phyloP scores from a whole-genome alignment of 2,888 invertebrate genomes.

The Deladenus siricidicola region DNA sequence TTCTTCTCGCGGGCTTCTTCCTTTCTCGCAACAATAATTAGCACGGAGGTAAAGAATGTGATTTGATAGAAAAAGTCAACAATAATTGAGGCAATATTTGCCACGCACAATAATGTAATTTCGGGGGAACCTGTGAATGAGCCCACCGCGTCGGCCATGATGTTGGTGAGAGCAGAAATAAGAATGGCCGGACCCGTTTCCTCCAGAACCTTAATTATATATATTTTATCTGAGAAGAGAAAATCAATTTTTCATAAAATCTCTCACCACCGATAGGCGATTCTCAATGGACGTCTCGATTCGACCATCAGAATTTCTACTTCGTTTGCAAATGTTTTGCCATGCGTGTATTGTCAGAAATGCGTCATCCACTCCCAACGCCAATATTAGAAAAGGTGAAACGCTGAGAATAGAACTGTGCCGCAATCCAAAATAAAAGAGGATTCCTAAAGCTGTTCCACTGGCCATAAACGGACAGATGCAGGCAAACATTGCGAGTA shows the following conservation, averaged over 20 bases:
- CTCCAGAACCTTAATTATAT: constrained; percentile 26
- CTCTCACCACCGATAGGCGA: background rate
- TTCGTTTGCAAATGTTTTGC: constrained; percentile 36
- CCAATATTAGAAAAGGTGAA: constrained; percentile 46
- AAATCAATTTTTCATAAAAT: background rate
- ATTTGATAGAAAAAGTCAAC: constrained; percentile 43
- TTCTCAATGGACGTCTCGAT: background rate
- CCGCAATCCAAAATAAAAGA: constrained; percentile 43
- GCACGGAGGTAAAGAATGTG: constrained; percentile 38
- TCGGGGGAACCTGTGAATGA: constrained; percentile 48
- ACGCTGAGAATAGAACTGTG: constrained; percentile 37
- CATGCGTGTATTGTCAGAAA: constrained; percentile 50
- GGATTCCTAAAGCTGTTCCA: constrained; percentile 43
- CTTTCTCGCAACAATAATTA: background rate
- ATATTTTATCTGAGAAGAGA: background rate
- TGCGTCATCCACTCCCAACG: constrained; percentile 47
- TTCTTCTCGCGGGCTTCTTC: background rate
- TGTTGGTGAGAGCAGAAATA: constrained; percentile 50
- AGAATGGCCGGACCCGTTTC: constrained; percentile 44
- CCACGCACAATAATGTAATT: constrained; percentile 48
- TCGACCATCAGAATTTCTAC: background rate
- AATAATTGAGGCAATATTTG: constrained; percentile 44
- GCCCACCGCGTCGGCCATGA: constrained; percentile 38
- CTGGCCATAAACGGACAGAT: constrained; percentile 52
- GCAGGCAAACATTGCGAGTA: constrained; percentile 44